Evolutionary conservation across 2,888 invertebrate species (phyloP).

Genomic region (Latheticus oryzae): DNA sequence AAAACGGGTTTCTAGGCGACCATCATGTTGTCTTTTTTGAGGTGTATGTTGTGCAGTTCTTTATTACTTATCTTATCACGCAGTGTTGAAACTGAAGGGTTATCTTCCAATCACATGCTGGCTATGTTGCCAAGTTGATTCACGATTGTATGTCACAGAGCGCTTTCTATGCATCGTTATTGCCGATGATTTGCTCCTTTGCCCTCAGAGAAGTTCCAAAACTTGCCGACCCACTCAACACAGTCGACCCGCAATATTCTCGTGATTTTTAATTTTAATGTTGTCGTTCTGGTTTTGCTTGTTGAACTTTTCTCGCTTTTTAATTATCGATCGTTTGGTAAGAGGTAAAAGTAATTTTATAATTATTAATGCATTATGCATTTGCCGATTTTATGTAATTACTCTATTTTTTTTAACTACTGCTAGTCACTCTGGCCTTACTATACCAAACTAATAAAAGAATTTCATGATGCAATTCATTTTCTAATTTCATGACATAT

Average conservation of each 20-base stretch:
- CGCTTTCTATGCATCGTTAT: conserved; percentile 9
- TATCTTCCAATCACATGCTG: conserved; percentile 59
- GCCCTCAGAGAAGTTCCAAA: conserved; percentile 27
- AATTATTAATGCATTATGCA: conserved; percentile 18
- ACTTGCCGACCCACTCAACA: not conserved
- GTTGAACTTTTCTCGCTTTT: conserved; percentile 1
- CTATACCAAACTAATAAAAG: conserved; percentile 4
- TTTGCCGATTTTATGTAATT: conserved; percentile 15
- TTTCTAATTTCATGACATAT: conserved; percentile 39
- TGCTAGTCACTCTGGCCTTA: conserved; percentile 15
- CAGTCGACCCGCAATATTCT: too few relatives aligned
- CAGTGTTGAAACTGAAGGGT: conserved; percentile 56
- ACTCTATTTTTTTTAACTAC: not conserved
- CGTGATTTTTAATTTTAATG: conserved; percentile 10
- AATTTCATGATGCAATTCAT: conserved; percentile 40
- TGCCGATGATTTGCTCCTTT: conserved; percentile 21
- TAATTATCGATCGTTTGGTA: not conserved
- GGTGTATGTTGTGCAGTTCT: conserved; percentile 36
- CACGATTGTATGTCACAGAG: conserved; percentile 16
- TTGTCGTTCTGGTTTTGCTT: not conserved
- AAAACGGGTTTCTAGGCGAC: conserved; percentile 42
- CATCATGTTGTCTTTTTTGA: conserved; percentile 28
- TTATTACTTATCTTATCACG: conserved; percentile 54
- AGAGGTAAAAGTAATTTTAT: conserved; percentile 13
- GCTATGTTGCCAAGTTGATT: conserved; percentile 57